phyloP scores from a whole-genome alignment of 2,888 invertebrate genomes.

The Bruchidius siliquastri region DNA sequence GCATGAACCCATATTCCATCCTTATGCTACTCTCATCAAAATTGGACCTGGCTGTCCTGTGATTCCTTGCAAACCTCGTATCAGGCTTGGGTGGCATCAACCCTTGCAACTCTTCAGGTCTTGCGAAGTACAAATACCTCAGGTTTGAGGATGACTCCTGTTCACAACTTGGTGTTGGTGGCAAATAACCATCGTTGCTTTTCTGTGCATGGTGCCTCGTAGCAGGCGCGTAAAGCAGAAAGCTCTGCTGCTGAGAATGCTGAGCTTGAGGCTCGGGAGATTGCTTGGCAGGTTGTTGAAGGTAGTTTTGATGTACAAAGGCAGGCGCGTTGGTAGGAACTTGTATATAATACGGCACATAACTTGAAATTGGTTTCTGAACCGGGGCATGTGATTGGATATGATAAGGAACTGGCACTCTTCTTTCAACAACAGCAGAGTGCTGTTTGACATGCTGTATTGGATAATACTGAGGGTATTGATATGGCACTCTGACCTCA shows the following conservation, averaged over 20 bases:
- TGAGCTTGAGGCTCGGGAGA: slow-evolving; percentile 16
- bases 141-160: slow-evolving; percentile 11
- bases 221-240: neutral
- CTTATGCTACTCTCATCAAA: slow-evolving; percentile 63
- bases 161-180: slow-evolving; percentile 6
- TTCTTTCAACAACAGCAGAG: slow-evolving; percentile 20
- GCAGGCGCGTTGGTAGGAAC: slow-evolving; percentile 4
- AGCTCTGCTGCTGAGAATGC: slow-evolving; percentile 15
- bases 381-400: slow-evolving; percentile 48
- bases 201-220: neutral
- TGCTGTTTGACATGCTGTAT: slow-evolving; percentile 30
- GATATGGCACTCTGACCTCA: slow-evolving; percentile 42
- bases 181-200: slow-evolving; percentile 17
- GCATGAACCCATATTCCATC: slow-evolving; percentile 79
- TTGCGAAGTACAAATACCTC: neutral
- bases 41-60: slow-evolving; percentile 44
- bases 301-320: slow-evolving; percentile 9
- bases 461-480: slow-evolving; percentile 36
- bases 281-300: slow-evolving; percentile 13
- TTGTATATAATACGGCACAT: slow-evolving; percentile 17
- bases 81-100: slow-evolving; percentile 46
- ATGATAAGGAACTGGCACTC: slow-evolving; percentile 53
- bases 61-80: slow-evolving; percentile 19
- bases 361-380: slow-evolving; percentile 32
- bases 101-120: slow-evolving; percentile 40